Evolutionary conservation across 2,888 invertebrate genomes (phyloP), one percentile per base, ranked within the genome.

Genomic region (Phoenoteleia sp.): DNA sequence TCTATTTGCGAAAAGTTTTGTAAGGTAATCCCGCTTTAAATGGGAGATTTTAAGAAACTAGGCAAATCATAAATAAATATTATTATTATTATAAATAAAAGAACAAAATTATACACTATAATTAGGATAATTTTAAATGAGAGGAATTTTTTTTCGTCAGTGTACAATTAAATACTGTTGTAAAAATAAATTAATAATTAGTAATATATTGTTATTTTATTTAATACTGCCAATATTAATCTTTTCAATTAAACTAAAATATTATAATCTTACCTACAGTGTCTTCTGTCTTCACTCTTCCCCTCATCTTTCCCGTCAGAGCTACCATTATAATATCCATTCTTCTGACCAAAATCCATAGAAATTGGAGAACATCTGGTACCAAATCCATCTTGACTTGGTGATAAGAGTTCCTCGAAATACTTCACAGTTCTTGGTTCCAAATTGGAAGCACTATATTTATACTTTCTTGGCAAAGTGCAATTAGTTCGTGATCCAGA

Each of bases 361-460:
- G 88, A 66, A 39, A 88, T 49, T 0, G 90, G 88, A 0, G 92
- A 91, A 54, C 88, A 91, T 19, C 92, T 83, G 2, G 88, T 54
- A 11, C 90, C 81, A 15, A 91, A 76, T 71, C 91, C 91, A 49
- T 92, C 92, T 2, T 91, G 85, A 66, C 88, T 88, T 21, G 93
- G 93, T 0, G 93, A 85, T 56, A 93, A 69, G 7, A 93, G 84
- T 33, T 93, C 92, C 81, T 93, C 93, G 74, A 91, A 93, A 71
- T 93, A 93, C 54, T 92, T 91, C 1, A 92, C 90, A 3, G 91
- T 91, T 80, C 92, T 93, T 0, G 92, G 91, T 25, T 92, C 91
- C 0, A 89, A 77, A 54, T 87, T 88, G 2, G 89, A 85, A 5
- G 88, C 79, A 0, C 88, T 90, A n/a, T 91, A 91, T 2, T 90